Conservation (phyloP, 1,140 invertebrate genomes). For the Polypedilum vanderplanki region DNA sequence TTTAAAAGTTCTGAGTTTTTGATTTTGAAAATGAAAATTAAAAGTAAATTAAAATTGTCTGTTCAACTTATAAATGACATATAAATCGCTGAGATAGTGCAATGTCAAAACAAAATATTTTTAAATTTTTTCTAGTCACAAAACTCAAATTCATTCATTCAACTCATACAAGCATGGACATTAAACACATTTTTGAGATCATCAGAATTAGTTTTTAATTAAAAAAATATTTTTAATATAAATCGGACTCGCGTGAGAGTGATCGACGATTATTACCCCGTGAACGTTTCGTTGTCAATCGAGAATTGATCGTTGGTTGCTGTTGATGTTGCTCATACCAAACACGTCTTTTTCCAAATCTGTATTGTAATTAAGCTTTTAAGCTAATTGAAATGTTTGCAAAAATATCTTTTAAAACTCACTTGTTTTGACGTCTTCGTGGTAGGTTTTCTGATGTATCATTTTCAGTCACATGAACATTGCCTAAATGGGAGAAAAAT, state of each 20-base stretch:
- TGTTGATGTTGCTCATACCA: constrained; percentile 7
- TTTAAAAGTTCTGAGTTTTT: too few species aligned
- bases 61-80: too few species aligned
- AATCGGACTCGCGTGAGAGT: not conserved
- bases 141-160: too few species aligned
- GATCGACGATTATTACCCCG: not conserved
- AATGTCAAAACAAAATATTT: too few species aligned
- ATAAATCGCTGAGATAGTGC: too few species aligned
- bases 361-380: not conserved
- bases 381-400: not conserved
- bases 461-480: not conserved
- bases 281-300: not conserved
- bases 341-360: not conserved
- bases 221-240: not conserved
- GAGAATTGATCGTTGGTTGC: not conserved
- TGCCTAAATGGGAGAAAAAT: not conserved
- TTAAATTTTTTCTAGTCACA: too few species aligned
- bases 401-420: not conserved
- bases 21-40: too few species aligned
- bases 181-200: too few species aligned
- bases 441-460: not conserved
- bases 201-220: too few species aligned
- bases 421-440: constrained; percentile 5
- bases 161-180: too few species aligned
- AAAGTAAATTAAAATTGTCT: too few species aligned